Base-by-base conservation (phyloP, 2,888 invertebrate genomes). In the Sarcophaga rosellei region DNA sequence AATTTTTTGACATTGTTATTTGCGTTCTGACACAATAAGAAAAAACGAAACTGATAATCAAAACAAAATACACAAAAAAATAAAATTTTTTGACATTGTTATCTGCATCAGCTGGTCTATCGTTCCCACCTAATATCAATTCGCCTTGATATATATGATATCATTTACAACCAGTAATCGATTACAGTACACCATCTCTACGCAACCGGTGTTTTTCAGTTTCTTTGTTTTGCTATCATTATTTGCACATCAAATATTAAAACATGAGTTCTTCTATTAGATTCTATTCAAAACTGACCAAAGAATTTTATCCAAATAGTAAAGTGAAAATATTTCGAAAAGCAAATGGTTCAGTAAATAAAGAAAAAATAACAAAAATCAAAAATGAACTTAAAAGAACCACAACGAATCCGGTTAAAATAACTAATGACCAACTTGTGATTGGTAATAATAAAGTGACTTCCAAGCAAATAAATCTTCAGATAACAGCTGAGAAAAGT, bases 241-340 rank as follows among this genome's bases (percentile, higher is more conserved):
- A 15, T 47, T 73, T 21, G 35, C 15, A 17, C 23, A 20, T 23
- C n/a, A 6, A 6, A 61, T 20, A 53, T 23, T 35, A 21, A n/a
- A 65, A 6, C 25, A 84, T 84, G 81, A 72, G 20, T 65, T 66
- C 61, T 47, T 17, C 44, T 44, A 44, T 25, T 8, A 77, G 86
- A 72, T 68, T 68, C 62, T 86, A 86, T 35, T 78, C 84, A 11
- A 86, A 86, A 75, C 17, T 81, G 6, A 44, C 70, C 2, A 84
- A 75, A 72, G 92, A 92, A 69, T 89, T 90, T 82, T 92, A 90
- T 83, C 91, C 92, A 15, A 90, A 90, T 85, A 92, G 92, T 77
- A 91, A 89, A 21, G 70, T 91, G 0, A 92, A 91, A 81, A 88
- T 93, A 44, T 92, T 88, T 86, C 91, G 92, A 1, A 90, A 89